Evolutionary conservation across 2,888 invertebrate genomes (phyloP).

Genomic region (Lottia scabra): DNA sequence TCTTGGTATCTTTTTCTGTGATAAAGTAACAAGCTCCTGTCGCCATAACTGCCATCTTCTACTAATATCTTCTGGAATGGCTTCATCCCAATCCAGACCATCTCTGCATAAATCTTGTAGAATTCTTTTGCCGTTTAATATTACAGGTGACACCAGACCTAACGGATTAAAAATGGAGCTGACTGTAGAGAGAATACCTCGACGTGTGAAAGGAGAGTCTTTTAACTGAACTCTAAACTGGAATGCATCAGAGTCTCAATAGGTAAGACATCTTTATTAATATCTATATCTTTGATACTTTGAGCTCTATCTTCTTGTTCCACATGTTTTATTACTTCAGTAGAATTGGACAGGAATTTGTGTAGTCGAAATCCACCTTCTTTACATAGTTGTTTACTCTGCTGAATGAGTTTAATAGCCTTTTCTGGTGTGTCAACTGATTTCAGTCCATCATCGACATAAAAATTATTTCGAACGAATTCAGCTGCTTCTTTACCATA

Average conservation of each 20-base stretch:
- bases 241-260: conserved; percentile 36
- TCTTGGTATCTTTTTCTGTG: too few relatives aligned
- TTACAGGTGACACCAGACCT: not conserved
- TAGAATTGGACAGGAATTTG: conserved; percentile 39
- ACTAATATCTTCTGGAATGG: conserved; percentile 15
- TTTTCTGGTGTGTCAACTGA: conserved; percentile 14
- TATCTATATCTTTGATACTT: conserved; percentile 15
- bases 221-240: conserved; percentile 27
- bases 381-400: too few relatives aligned
- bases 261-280: conserved; percentile 15
- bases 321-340: conserved; percentile 29
- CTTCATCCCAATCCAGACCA: conserved; percentile 29
- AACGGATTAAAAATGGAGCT: conserved; percentile 1
- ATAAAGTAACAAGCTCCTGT: too few relatives aligned
- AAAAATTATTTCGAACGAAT: conserved; percentile 32
- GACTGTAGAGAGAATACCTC: conserved; percentile 33
- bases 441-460: conserved; percentile 38
- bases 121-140: not conserved
- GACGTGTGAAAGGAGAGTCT: conserved; percentile 13
- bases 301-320: conserved; percentile 29
- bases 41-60: conserved; percentile 6
- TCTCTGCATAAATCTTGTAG: not conserved
- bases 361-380: conserved; percentile 33
- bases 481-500: conserved; percentile 23
- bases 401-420: too few relatives aligned